Percentiles rank a stretch among this genome's conserved stretches.
These are phyloP conservation scores for Phrynocephalus versicolor DNA, from an alignment of 2,113 vertebrate genomes.

Conservation along the genomic window DNA sequence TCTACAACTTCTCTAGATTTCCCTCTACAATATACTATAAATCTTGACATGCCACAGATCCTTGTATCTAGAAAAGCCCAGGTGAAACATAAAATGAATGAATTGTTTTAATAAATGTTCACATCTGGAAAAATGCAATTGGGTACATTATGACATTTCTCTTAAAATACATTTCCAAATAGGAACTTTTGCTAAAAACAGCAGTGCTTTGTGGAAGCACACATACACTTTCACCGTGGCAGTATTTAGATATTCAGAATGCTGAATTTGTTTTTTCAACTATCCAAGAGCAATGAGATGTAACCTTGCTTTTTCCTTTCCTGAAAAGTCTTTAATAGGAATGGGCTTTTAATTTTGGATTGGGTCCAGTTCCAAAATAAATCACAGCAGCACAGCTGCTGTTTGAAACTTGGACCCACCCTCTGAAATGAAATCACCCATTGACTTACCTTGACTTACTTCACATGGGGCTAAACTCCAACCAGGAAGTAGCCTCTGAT, in stretches of 20 bases:
- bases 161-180: conserved; percentile 65
- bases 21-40: conserved; percentile 40
- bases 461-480: too few relatives aligned
- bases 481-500: too few relatives aligned
- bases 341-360: too few relatives aligned
- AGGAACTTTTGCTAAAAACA: conserved; percentile 67
- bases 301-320: neutral
- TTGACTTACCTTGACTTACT: too few relatives aligned
- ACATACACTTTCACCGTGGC: conserved; percentile 42
- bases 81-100: conserved; percentile 65
- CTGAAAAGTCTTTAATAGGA: too few relatives aligned
- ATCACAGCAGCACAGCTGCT: too few relatives aligned
- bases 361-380: too few relatives aligned
- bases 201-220: conserved; percentile 65
- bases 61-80: conserved; percentile 61
- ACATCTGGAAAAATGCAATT: conserved; percentile 60
- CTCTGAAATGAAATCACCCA: too few relatives aligned
- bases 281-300: neutral
- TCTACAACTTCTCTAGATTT: conserved; percentile 55
- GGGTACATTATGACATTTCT: neutral
- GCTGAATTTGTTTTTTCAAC: neutral
- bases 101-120: conserved; percentile 65
- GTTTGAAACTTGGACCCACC: too few relatives aligned
- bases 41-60: conserved; percentile 60
- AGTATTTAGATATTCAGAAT: conserved; percentile 35